Percentiles rank a stretch among this genome's conserved stretches.
Evolutionary conservation across 2,797 vertebrate genomes (phyloP).

Genomic region (Channallabes apus): DNA sequence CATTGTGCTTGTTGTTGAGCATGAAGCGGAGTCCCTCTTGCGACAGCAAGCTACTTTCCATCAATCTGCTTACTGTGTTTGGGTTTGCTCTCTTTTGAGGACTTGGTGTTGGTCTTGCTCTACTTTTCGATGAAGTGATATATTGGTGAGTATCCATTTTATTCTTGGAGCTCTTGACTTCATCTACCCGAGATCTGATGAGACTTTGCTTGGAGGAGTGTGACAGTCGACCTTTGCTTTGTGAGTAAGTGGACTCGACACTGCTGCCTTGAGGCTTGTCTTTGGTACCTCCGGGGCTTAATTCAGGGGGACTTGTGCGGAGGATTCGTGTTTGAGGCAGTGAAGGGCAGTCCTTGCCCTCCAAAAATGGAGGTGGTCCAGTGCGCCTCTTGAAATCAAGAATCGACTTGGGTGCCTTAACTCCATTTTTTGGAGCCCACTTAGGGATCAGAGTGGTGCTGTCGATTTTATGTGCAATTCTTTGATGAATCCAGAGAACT

Average conservation of each 20-base stretch:
- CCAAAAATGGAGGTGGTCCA: slow-evolving; percentile 88
- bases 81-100: slow-evolving; percentile 63
- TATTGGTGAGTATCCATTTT: slow-evolving; percentile 65
- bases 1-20: slow-evolving; percentile 77
- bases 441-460: slow-evolving; percentile 83
- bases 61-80: slow-evolving; percentile 70
- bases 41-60: slow-evolving; percentile 75
- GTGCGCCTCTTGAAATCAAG: slow-evolving; percentile 85
- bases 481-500: slow-evolving; percentile 96
- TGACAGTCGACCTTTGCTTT: slow-evolving; percentile 55
- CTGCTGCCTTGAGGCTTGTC: slow-evolving; percentile 55
- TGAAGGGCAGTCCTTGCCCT: slow-evolving; percentile 91
- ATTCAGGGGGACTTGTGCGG: slow-evolving; percentile 82
- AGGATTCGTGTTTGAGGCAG: slow-evolving; percentile 79
- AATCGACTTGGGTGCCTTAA: slow-evolving; percentile 76
- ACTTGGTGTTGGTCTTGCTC: slow-evolving; percentile 64
- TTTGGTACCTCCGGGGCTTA: slow-evolving; percentile 37
- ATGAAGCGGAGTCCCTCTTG: slow-evolving; percentile 77
- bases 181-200: slow-evolving; percentile 51
- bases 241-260: slow-evolving; percentile 43
- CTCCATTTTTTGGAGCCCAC: slow-evolving; percentile 83
- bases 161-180: slow-evolving; percentile 56
- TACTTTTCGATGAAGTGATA: slow-evolving; percentile 63
- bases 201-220: slow-evolving; percentile 64
- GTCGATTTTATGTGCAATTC: slow-evolving; percentile 89